These are phyloP conservation scores for Ptychobarbus kaznakovi DNA, from an alignment of 2,797 vertebrate species.

Conservation along the genomic window DNA sequence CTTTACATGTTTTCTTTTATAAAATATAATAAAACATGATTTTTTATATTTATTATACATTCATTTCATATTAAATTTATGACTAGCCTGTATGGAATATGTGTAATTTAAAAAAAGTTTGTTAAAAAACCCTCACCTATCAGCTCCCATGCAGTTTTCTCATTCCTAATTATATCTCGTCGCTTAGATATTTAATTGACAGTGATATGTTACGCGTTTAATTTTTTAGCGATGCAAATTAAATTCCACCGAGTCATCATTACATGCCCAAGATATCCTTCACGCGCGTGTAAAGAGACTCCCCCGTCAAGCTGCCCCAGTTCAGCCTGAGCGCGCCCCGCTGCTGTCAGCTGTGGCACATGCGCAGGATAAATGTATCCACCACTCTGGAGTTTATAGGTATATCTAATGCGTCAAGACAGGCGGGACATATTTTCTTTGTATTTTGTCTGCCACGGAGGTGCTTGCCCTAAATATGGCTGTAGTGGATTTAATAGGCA, in stretches of 20 bases:
- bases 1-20: not conserved
- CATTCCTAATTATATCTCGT: not conserved
- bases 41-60: not conserved
- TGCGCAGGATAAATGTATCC: not conserved
- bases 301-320: not conserved
- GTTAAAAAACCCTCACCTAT: not conserved
- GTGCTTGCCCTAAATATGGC: slow-evolving; percentile 35
- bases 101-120: not conserved
- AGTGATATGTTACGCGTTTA: not conserved
- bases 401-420: slow-evolving; percentile 35
- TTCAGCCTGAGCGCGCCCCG: slow-evolving; percentile 10
- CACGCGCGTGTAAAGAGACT: not conserved
- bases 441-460: slow-evolving; percentile 33
- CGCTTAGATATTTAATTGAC: not conserved
- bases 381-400: slow-evolving; percentile 11
- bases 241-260: not conserved
- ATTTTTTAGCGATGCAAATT: not conserved
- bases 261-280: not conserved
- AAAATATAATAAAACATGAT: not conserved
- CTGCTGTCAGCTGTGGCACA: slow-evolving; percentile 6
- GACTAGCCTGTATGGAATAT: not conserved
- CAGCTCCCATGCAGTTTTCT: not conserved
- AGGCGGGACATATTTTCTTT: slow-evolving; percentile 34
- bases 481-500: slow-evolving; percentile 46
- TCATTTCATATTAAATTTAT: not conserved